A percentile compares a stretch with the other conserved stretches of the same genome.
These are phyloP conservation scores for Leistus spinibarbis DNA, from an alignment of 2,888 invertebrate species.

Conservation along the genomic window DNA sequence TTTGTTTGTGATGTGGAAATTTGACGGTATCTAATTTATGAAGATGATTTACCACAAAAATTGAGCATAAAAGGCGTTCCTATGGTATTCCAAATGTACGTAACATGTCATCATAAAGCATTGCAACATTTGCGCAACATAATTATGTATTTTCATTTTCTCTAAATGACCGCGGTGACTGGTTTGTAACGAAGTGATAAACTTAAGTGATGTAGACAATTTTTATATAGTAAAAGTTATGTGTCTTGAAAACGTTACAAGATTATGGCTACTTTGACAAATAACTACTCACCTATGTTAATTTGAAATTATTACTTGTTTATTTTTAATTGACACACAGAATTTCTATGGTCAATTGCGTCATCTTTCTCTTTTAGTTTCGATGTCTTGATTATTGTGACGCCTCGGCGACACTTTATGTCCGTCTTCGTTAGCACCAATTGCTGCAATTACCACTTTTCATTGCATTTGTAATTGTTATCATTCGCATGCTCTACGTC, in stretches of 20 bases:
- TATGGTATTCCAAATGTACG: not conserved
- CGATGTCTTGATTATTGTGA: not conserved
- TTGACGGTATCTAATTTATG: not conserved
- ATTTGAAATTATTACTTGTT: conserved; percentile 26
- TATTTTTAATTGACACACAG: conserved; percentile 27
- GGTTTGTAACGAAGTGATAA: not conserved
- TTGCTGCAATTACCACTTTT: conserved; percentile 21
- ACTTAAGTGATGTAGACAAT: not conserved
- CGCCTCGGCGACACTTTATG: not conserved
- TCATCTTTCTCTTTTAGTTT: conserved; percentile 13
- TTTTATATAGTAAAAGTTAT: not conserved
- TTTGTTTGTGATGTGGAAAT: too few relatives aligned
- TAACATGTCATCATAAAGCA: not conserved
- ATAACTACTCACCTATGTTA: not conserved
- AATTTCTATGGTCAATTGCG: conserved; percentile 29
- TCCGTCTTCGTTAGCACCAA: conserved; percentile 21
- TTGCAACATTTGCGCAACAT: not conserved
- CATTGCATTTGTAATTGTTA: not conserved
- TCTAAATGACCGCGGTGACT: not conserved
- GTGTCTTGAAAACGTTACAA: not conserved
- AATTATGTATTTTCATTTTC: not conserved
- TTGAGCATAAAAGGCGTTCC: not conserved
- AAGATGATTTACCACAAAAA: not conserved
- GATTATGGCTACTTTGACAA: not conserved
- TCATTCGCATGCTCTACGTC: too few relatives aligned